phyloP scores from a whole-genome alignment of 2,888 invertebrate genomes.

The Emmelina monodactyla region DNA sequence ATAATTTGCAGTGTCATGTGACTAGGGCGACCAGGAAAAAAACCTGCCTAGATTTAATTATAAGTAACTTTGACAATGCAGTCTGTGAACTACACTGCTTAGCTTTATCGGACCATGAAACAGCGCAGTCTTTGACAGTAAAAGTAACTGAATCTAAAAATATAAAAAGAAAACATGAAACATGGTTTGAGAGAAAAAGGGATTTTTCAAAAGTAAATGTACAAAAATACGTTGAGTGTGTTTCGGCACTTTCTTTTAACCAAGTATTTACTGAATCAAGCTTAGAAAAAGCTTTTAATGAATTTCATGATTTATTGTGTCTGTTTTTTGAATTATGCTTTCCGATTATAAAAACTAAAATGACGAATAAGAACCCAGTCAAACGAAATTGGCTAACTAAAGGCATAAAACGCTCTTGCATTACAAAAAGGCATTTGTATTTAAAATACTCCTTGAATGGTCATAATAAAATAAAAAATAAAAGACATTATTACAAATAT shows the following conservation, averaged over 20 bases:
- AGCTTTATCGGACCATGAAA: slow-evolving; percentile 7
- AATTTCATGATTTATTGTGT: no score
- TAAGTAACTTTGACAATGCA: slow-evolving; percentile 6
- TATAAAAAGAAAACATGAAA: not conserved
- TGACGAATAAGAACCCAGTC: no score
- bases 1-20: slow-evolving; percentile 9
- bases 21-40: slow-evolving; percentile 6
- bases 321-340: no score
- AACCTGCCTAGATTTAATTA: slow-evolving; percentile 12
- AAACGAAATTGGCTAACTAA: slow-evolving; percentile 4
- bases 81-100: slow-evolving; percentile 1
- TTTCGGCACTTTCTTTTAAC: not conserved
- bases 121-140: slow-evolving; percentile 1
- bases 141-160: slow-evolving; percentile 4
- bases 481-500: slow-evolving; percentile 1
- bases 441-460: slow-evolving; percentile 1
- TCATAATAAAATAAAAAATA: not conserved
- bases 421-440: slow-evolving; percentile 2
- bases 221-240: slow-evolving; percentile 1
- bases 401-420: slow-evolving; percentile 3
- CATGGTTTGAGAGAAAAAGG: slow-evolving; percentile 2
- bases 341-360: no score
- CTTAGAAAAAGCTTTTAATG: no score
- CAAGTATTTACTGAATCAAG: slow-evolving; percentile 1
- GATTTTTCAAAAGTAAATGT: slow-evolving; percentile 2